A percentile compares a stretch with the other conserved stretches of the same genome.
phyloP scores from a whole-genome alignment of 1,140 invertebrate species.

The Catajapyx aquilonaris region DNA sequence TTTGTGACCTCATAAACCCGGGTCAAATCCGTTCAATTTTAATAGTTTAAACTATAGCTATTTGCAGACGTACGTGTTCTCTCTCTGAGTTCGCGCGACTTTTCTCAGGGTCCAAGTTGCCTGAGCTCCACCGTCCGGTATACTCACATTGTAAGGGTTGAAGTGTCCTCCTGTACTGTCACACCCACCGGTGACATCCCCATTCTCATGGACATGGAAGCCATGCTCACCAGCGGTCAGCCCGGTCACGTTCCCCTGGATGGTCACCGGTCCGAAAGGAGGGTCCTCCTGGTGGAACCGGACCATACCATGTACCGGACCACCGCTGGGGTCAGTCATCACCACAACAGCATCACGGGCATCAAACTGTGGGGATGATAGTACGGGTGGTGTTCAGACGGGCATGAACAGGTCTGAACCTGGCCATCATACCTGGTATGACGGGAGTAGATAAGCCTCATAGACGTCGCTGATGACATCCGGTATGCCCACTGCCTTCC shows the following conservation, averaged over 20 bases:
- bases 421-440: neutral
- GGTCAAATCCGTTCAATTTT: too few relatives aligned
- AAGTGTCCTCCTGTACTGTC: constrained; percentile 6
- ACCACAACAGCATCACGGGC: neutral
- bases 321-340: neutral
- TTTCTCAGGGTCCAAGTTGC: too few relatives aligned
- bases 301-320: neutral
- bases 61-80: too few relatives aligned
- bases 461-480: neutral
- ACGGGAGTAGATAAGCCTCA: neutral
- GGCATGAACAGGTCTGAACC: neutral
- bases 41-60: too few relatives aligned
- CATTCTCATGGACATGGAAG: constrained; percentile 7
- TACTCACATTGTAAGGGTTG: constrained; percentile 8
- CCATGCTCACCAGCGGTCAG: constrained; percentile 5
- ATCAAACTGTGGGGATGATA: too few relatives aligned
- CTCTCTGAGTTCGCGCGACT: too few relatives aligned
- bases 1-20: too few relatives aligned
- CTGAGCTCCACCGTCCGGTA: too few relatives aligned
- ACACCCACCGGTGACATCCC: constrained; percentile 6
- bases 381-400: too few relatives aligned
- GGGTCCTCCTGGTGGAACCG: neutral
- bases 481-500: neutral
- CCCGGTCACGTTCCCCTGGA: constrained; percentile 3
- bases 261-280: neutral